Conservation (phyloP, 2,113 vertebrate species). For the Ameiurus melas region DNA sequence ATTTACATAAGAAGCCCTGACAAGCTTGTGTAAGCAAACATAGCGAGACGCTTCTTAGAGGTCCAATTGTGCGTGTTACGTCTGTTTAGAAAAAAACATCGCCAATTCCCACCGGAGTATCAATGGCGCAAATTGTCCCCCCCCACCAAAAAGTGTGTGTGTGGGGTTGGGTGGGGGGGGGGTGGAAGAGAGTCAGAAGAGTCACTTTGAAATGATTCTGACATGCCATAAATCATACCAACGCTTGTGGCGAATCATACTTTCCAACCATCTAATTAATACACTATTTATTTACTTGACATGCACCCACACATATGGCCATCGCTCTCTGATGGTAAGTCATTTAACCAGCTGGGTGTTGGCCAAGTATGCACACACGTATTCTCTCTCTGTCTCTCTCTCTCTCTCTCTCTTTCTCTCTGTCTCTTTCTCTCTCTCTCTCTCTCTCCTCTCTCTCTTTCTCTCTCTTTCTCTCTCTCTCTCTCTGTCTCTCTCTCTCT, state of each 20-base stretch:
- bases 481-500: not conserved
- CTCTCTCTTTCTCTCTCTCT: not conserved
- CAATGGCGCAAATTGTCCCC: slow-evolving; percentile 64
- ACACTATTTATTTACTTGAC: slow-evolving; percentile 74
- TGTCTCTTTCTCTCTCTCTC: too few species aligned
- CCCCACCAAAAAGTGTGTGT: slow-evolving; percentile 35
- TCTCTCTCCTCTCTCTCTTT: not conserved
- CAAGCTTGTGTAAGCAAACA: slow-evolving; percentile 69
- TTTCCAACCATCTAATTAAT: slow-evolving; percentile 76
- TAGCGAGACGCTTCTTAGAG: slow-evolving; percentile 22
- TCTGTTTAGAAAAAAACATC: slow-evolving; percentile 64
- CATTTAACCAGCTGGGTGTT: slow-evolving; percentile 37
- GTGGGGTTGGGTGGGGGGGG: accelerated
- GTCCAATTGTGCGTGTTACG: slow-evolving; percentile 61
- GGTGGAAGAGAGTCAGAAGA: slow-evolving; percentile 51
- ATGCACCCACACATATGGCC: slow-evolving; percentile 34
- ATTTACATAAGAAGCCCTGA: slow-evolving; percentile 71
- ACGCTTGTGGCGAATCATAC: slow-evolving; percentile 68
- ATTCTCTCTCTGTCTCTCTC: not conserved
- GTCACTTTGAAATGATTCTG: slow-evolving; percentile 69
- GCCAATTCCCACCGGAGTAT: slow-evolving; percentile 58
- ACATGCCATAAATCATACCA: slow-evolving; percentile 76
- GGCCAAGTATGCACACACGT: slow-evolving; percentile 21
- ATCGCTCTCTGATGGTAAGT: slow-evolving; percentile 23
- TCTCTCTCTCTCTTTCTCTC: slow-evolving; percentile 12